Conservation (phyloP, 2,113 vertebrate species). For the Tringa solitaria region DNA sequence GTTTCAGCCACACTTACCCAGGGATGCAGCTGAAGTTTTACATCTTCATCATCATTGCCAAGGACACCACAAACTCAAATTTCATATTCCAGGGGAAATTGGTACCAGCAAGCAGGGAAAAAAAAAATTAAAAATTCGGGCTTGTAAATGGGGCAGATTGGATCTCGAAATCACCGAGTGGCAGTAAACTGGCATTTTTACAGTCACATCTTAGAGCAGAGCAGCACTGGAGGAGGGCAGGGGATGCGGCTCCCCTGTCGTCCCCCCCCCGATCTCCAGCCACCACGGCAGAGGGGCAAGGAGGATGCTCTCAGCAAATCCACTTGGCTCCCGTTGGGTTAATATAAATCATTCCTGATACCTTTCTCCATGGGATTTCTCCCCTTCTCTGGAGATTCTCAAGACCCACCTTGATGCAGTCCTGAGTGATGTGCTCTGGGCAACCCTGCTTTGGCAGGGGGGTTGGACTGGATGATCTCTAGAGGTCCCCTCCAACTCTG, state of each 20-base stretch:
- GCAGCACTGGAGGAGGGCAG: background rate
- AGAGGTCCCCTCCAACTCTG: too few relatives aligned
- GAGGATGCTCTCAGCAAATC: background rate
- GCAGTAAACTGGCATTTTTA: background rate
- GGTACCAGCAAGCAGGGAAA: background rate
- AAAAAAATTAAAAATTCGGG: background rate
- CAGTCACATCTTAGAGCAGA: background rate
- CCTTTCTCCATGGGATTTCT: background rate
- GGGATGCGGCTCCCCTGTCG: background rate
- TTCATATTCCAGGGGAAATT: background rate
- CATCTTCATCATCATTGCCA: background rate
- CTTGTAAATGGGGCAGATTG: background rate
- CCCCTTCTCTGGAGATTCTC: too few relatives aligned
- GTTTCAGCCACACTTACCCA: background rate
- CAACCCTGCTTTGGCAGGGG: too few relatives aligned
- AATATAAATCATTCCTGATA: background rate
- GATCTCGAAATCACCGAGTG: background rate
- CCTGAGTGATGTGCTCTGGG: too few relatives aligned
- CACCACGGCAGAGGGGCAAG: background rate
- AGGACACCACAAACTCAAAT: background rate
- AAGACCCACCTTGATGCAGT: too few relatives aligned
- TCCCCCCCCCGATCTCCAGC: background rate
- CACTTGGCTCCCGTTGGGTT: background rate
- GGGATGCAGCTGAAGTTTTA: background rate
- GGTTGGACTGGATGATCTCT: too few relatives aligned